Conservation (phyloP, 2,888 invertebrate genomes). For the Cylindroiulus punctatus region DNA sequence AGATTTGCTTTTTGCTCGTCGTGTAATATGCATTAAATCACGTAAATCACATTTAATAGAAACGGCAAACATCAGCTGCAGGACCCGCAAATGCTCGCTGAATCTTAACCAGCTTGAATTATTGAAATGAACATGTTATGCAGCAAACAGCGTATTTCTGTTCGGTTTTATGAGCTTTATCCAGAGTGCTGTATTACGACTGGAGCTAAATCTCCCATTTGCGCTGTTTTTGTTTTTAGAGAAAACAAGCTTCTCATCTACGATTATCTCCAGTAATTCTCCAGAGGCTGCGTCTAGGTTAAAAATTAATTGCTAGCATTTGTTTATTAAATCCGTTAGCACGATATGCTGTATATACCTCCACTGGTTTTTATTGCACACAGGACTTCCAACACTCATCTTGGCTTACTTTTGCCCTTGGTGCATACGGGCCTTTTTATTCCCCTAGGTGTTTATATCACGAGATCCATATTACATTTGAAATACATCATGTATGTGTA, state of each 20-base stretch:
- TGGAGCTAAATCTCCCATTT: no score
- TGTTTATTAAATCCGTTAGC: constrained; percentile 40
- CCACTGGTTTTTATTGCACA: neutral
- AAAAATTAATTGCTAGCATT: constrained; percentile 18
- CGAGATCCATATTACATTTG: constrained; percentile 39
- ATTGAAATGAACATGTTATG: constrained; percentile 14
- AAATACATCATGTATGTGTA: constrained; percentile 28
- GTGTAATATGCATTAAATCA: constrained; percentile 39
- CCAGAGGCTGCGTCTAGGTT: neutral
- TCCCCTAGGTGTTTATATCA: constrained; percentile 39
- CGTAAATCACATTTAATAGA: constrained; percentile 8
- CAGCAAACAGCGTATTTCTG: neutral
- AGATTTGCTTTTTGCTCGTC: constrained; percentile 37
- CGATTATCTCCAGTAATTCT: neutral
- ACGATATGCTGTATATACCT: neutral
- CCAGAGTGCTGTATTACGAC: neutral
- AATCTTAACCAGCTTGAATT: neutral
- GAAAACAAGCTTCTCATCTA: neutral
- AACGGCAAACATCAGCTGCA: constrained; percentile 35
- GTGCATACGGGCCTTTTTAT: neutral
- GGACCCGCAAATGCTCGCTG: neutral
- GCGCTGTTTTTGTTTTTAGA: neutral
- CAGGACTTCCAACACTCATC: neutral
- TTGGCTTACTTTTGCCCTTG: neutral
- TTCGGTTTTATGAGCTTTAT: neutral